Base-by-base conservation (phyloP, 2,888 invertebrate species). In the Cosmorhoe ocellata region DNA sequence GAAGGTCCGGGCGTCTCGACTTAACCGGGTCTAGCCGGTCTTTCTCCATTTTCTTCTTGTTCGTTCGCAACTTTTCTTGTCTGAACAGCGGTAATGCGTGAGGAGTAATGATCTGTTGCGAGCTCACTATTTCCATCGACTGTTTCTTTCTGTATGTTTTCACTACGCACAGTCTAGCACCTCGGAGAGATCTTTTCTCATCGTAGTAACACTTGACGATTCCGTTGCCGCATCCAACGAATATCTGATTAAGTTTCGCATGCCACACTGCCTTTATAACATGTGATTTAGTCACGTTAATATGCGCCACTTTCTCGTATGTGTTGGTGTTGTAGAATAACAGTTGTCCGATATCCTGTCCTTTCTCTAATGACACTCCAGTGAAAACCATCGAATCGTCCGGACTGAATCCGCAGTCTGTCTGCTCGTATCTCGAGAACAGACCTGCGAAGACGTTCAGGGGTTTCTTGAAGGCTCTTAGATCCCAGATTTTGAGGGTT, bases 161-260 rank as follows among this genome's bases (percentile, higher is more conserved):
- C 0, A 95, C 93, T 2, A 96, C 95, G 72, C 98, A 98, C 0
- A 98, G 80, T 68, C 97, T 96, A 0, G 98, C 98, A 0, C 99
- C 99, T 3, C 98, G 91, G 49, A 96, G 91, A 71, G 98, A 98
- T 33, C 93, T 92, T 49, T 94, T 93, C 0, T 95, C 94, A 73
- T 99, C 98, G 67, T 98, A 99, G 74, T 95, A 97, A 45, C 98
- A 95, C 68, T 97, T 97, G 0, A 98, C 94, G 0, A 93, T 90
- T 0, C 99, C 99, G 75, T 98, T 96, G 0, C 97, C 97, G 63
- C 97, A 96, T 0, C 98, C 97, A 0, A 97, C 94, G 58, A 99
- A 96, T 32, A 99, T 94, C 78, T 99, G 99, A 76, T 99, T 99
- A n/a, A 99, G 84, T 76, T 98, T 97, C 0, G 99, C 96, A 84